Conservation (phyloP, 2,888 invertebrate genomes). For the Coenonympha arcania region DNA sequence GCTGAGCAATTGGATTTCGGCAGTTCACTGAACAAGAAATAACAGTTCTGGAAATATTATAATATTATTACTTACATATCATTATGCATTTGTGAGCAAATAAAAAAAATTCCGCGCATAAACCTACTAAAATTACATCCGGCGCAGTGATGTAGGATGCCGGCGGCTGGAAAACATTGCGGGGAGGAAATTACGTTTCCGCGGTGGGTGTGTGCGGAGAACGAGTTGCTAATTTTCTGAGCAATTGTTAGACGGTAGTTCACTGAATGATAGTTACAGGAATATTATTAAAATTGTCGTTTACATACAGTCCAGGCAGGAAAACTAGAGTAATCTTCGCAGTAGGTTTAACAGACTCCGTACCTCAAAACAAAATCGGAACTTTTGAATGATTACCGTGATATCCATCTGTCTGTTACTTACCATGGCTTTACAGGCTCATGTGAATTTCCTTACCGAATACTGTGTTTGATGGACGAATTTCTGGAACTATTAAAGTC, state of each 20-base stretch:
- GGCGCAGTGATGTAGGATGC: constrained; percentile 6
- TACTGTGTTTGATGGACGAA: no score
- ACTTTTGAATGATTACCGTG: no score
- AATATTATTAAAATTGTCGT: not conserved
- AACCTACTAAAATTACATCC: constrained; percentile 3
- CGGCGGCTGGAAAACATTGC: constrained; percentile 50
- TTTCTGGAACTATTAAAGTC: no score
- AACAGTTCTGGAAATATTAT: not conserved
- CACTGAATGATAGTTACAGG: not conserved
- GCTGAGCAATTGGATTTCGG: constrained; percentile 47
- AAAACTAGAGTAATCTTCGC: no score
- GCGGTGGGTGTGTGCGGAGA: constrained; percentile 35
- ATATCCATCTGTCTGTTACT: no score
- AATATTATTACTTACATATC: no score
- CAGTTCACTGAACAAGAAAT: not conserved
- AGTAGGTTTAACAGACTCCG: no score
- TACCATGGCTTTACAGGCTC: no score
- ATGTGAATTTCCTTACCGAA: no score
- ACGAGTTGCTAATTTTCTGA: constrained; percentile 50
- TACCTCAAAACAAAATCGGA: no score
- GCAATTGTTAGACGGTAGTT: constrained; percentile 39
- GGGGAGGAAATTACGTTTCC: constrained; percentile 51
- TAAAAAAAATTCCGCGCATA: not conserved
- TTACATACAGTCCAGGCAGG: no score
- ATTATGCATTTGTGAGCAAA: no score